Conservation (phyloP, 2,113 vertebrate genomes). For the Callipepla squamata region DNA sequence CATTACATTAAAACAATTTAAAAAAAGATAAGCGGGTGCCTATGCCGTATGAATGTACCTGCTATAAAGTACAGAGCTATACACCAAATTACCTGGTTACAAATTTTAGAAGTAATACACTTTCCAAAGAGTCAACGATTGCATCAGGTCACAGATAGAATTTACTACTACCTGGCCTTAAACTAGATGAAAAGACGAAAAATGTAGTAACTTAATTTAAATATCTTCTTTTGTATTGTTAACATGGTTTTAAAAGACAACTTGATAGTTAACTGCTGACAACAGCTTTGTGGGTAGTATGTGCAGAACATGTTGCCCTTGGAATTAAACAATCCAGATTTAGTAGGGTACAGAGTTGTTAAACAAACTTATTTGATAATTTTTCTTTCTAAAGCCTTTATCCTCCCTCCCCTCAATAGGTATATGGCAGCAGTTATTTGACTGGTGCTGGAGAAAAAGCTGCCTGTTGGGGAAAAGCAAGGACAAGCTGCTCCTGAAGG, state of each 20-base stretch:
- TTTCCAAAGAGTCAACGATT: not conserved
- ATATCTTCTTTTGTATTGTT: not conserved
- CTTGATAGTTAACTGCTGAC: not conserved
- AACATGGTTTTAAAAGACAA: not conserved
- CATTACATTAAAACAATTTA: not conserved
- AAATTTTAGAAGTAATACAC: not conserved
- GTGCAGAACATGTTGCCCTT: not conserved
- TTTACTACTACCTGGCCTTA: not conserved
- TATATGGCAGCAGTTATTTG: not conserved
- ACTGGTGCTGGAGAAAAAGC: fast-evolving
- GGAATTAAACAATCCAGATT: not conserved
- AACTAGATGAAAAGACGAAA: not conserved
- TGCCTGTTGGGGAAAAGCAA: not conserved
- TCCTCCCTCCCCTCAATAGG: not conserved
- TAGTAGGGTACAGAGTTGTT: not conserved
- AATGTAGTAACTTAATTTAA: not conserved
- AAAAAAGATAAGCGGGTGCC: not conserved
- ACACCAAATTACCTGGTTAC: not conserved
- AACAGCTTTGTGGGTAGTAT: not conserved
- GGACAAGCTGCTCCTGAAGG: not conserved
- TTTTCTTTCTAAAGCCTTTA: not conserved
- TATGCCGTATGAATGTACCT: not conserved
- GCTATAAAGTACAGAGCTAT: not conserved
- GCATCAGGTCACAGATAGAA: not conserved
- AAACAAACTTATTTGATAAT: fast-evolving